Evolutionary conservation across 2,888 invertebrate genomes (phyloP), one percentile per base, ranked within the genome.

Genomic region (Micropterix aruncella): DNA sequence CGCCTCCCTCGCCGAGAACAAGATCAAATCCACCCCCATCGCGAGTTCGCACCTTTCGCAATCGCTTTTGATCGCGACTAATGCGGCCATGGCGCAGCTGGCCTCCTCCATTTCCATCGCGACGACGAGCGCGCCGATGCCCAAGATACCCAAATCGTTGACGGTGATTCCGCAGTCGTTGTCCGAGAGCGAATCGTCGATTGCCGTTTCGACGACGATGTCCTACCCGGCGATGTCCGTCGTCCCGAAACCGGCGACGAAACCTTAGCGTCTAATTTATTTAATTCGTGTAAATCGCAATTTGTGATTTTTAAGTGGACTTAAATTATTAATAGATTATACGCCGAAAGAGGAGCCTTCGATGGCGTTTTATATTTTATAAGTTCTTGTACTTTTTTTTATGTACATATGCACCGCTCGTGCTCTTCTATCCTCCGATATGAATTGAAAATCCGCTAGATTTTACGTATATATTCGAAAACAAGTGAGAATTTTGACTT

Each of bases 101-200:
- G 62, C 62, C 16, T 59, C 67, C 0, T 57, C 63, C 0, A 62
- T 65, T 18, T 60, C 67, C 0, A 62, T 66, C 3, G 61, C 63
- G 0, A 61, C 60, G 27, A 68, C 67, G 42, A 55, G 62, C 1
- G 49, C 59, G 1, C 46, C 60, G 2, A 66, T 87, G 68, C 84
- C 86, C 41, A 84, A 83, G 62, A 84, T 87, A 57, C 88, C 88
- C 18, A 85, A 82, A 60, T 83, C 84, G 2, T 60, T 88, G 52
- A 87, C 87, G 1, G 85, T 88, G 44, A 86, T 87, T 55, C 83
- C 85, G 9, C 85, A 86, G 49, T 58, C 60, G 3, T 52, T 60
- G 12, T 51, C 42, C 16, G 18, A 27, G 14, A 37, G 27, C 16
- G 18, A 18, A 14, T 12, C 39, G 17, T 27, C 18, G 14, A 38